Conservation (phyloP, 1,140 invertebrate genomes). For the Drosophila erecta region DNA sequence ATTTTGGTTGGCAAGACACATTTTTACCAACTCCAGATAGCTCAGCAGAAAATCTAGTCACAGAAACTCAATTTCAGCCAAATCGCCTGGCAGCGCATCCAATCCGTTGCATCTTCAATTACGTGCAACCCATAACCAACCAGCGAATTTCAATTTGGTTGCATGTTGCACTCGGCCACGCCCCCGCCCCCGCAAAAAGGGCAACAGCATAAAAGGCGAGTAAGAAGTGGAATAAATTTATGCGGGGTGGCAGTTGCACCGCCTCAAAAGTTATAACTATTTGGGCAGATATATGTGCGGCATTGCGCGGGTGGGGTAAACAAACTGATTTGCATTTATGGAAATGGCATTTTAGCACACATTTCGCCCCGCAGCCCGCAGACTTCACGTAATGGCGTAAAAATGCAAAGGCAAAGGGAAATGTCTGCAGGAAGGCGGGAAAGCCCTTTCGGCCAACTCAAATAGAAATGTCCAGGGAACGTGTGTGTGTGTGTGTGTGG, state of each 20-base stretch:
- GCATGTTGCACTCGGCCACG: slow-evolving; percentile 51
- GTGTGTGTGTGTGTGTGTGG: slow-evolving; percentile 45
- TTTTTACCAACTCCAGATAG: neutral
- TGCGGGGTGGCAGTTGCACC: slow-evolving; percentile 28
- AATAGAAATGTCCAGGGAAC: slow-evolving; percentile 66
- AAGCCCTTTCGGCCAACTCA: slow-evolving; percentile 61
- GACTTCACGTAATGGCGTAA: slow-evolving; percentile 64
- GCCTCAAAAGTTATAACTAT: slow-evolving; percentile 72
- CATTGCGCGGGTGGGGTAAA: slow-evolving; percentile 53
- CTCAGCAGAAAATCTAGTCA: slow-evolving; percentile 12
- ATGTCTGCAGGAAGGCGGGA: slow-evolving; percentile 46
- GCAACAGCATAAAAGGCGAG: slow-evolving; percentile 36
- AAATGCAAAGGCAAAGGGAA: slow-evolving; percentile 71
- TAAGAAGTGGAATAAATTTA: slow-evolving; percentile 60
- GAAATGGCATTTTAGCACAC: slow-evolving; percentile 71
- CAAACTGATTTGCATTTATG: slow-evolving; percentile 83
- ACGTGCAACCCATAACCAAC: slow-evolving; percentile 40
- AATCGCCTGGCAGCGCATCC: slow-evolving; percentile 11
- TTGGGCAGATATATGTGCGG: slow-evolving; percentile 60
- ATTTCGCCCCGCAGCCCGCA: slow-evolving; percentile 31
- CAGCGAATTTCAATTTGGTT: slow-evolving; percentile 52
- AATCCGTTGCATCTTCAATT: slow-evolving; percentile 36
- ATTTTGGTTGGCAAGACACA: neutral
- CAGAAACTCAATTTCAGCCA: slow-evolving; percentile 23
- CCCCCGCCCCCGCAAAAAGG: slow-evolving; percentile 5